Evolutionary conservation across 2,888 invertebrate species (phyloP).

Genomic region (Phania funesta): DNA sequence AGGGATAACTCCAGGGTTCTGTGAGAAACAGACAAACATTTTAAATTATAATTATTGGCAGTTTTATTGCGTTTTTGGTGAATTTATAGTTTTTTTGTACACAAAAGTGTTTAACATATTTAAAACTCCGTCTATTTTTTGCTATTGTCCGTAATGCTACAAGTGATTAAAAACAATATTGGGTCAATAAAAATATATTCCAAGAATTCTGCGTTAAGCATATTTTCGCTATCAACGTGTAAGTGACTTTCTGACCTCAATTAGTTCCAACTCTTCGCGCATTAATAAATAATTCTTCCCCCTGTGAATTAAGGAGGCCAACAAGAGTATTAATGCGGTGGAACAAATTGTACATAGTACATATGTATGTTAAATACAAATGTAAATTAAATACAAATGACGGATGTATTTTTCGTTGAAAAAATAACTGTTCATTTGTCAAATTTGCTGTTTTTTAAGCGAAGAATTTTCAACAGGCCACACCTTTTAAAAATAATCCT

Average conservation of each 20-base stretch:
- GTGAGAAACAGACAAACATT: no score
- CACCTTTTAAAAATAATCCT: constrained; percentile 41
- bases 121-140: not conserved
- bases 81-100: no score
- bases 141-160: not conserved
- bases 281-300: constrained; percentile 6
- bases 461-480: constrained; percentile 27
- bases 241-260: constrained; percentile 34
- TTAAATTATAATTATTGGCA: no score
- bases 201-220: constrained; percentile 5
- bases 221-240: not conserved
- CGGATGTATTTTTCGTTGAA: not conserved
- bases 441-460: constrained; percentile 4
- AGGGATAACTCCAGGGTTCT: no score
- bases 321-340: no score
- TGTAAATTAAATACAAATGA: not conserved
- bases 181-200: constrained; percentile 18
- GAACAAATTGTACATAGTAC: not conserved
- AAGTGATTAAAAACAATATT: not conserved
- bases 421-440: constrained; percentile 45
- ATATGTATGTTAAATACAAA: not conserved
- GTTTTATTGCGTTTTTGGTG: no score
- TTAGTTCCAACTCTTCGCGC: not conserved
- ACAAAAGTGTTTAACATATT: no score
- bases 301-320: not conserved